Evolutionary conservation across 1,140 invertebrate species (phyloP), one percentile per base, ranked within the genome.

Genomic region (Lucilia sericata): DNA sequence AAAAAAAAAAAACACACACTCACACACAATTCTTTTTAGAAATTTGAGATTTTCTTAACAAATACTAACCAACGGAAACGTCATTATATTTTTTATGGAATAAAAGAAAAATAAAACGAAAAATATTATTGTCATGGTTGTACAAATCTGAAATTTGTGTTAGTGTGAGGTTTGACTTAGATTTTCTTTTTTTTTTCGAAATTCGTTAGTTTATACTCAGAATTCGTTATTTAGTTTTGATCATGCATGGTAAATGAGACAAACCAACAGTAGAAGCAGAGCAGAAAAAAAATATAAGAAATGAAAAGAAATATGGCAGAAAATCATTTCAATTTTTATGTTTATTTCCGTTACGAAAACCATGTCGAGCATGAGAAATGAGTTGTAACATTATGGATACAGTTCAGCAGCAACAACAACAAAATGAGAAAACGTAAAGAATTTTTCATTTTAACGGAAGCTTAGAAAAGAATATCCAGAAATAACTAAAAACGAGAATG

Each of bases 331-430:
- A 19, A 80, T 80, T 80, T 49, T 80, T 80, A 80, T 80, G 76
- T 80, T 80, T 49, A 49, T 80, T 80, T 80, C 76, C 76, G 76
- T 80, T 80, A 47, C 17, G 42, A 80, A 80, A 80, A 80, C 47
- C 76, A 51, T 80, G 76, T 80, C 76, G 42, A 49, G 76, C 76
- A 80, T 80, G 42, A 80, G 42, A 51, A 49, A 80, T 80, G 76
- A 80, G 76, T 80, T 80, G 76, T 51, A 49, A 80, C 19, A n/a
- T 70, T 60, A 42, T 70, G n/a, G n/a, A 70, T 21, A 21, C 65
- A 70, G 19, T 70, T 70, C n/a, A 80, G n/a, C 75, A 42, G 30
- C 13, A 17, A 78, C 36, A 17, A 78, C 5, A 78, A 17, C 17
- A 47, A 19, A 47, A 47, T 36, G 74, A 76, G 9, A 19, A 80